Evolutionary conservation across 2,888 invertebrate genomes (phyloP), one percentile per base, ranked within the genome.

Genomic region (Chouioia cunea): DNA sequence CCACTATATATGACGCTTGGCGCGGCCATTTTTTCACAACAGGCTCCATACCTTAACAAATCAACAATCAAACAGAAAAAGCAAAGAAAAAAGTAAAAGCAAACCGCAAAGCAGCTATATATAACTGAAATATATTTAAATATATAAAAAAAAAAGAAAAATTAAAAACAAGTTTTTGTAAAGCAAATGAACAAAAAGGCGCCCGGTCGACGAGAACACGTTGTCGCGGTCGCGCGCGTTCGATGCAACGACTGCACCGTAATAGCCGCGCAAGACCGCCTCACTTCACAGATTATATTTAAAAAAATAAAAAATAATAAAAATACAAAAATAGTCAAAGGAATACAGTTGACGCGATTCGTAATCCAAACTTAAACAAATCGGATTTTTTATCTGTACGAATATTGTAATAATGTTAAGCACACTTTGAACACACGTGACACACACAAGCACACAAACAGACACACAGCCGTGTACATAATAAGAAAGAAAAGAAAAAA

Each of bases 41-140:
- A 83, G 83, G 84, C 83, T 85, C 82, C 80, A 83, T 84, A 85
- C 85, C 85, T 85, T 83, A 85, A 66, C 71, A 65, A 69, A 69
- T 82, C 80, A 82, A 83, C 85, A 85, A 85, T 85, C 84, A 85
- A 85, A 85, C 81, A 79, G 79, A 70, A 36, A 36, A 36, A 36
- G 36, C 36, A 36, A 36, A 36, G 10, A 36, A 36, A 57, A 59
- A 68, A 12, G 76, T 53, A 65, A 65, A 43, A 43, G 48, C 44
- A 50, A 46, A 65, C 20, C 57, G 56, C 23, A 80, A 82, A 79
- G 81, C 85, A 85, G 83, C 83, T 84, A 85, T 84, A 84, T 84
- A 85, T 83, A 83, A 66, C 56, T 47, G 60, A 18, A 50, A 84
- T 83, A 84, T 85, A 83, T 85, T 85, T 85, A 85, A 83, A 82